These are phyloP conservation scores for Stenoptilia bipunctidactyla DNA, from an alignment of 2,888 invertebrate genomes.

Conservation along the genomic window DNA sequence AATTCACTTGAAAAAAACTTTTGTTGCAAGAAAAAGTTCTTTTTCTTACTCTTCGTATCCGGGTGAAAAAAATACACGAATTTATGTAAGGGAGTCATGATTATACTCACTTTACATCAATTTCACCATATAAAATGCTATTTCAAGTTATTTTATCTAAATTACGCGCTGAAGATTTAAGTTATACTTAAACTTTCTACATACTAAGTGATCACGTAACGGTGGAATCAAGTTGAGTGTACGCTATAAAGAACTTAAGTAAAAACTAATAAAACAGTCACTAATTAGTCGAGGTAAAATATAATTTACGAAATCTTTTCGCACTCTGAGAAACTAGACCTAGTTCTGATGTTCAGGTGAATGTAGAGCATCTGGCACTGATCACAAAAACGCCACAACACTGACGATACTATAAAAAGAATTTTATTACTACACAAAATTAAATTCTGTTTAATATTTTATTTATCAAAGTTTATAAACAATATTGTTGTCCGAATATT, in stretches of 20 bases:
- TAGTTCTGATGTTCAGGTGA: no score
- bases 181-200: background rate
- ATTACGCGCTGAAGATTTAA: no score
- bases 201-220: constrained; percentile 8
- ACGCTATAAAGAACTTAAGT: constrained; percentile 25
- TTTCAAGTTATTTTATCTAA: background rate
- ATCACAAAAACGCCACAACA: no score
- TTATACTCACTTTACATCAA: constrained; percentile 7
- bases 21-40: constrained; percentile 29
- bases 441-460: no score
- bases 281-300: no score
- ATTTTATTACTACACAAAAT: no score
- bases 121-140: constrained; percentile 1
- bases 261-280: no score
- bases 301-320: no score
- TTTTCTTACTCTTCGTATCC: constrained; percentile 54
- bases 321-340: constrained; percentile 20
- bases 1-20: constrained; percentile 73
- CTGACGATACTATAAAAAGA: no score
- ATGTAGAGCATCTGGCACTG: no score
- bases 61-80: constrained; percentile 74
- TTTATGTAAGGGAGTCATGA: constrained; percentile 73
- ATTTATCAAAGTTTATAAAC: no score
- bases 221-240: constrained; percentile 11
- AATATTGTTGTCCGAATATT: no score